phyloP scores from a whole-genome alignment of 2,888 invertebrate genomes.

The Campopleginae sp. region DNA sequence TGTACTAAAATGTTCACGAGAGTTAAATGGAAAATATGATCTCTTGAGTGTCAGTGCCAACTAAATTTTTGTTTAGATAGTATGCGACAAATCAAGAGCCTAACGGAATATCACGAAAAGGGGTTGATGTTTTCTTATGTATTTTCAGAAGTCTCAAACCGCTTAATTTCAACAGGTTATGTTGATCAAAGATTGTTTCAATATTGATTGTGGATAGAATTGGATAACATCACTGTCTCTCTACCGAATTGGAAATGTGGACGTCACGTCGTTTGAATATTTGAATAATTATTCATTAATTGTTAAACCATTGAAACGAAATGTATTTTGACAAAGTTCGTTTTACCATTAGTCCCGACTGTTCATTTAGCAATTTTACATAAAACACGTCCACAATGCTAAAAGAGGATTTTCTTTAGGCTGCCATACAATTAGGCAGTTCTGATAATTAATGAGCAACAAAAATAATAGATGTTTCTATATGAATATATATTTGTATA shows the following conservation, averaged over 20 bases:
- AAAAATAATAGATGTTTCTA: neutral
- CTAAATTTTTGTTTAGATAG: neutral
- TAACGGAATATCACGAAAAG: neutral
- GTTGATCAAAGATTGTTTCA: neutral
- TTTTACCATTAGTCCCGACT: neutral
- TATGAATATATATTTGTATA: neutral
- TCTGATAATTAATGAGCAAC: neutral
- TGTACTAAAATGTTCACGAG: neutral
- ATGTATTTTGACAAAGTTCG: neutral
- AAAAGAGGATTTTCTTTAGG: neutral
- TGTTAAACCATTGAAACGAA: neutral
- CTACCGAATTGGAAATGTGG: neutral
- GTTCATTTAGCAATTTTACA: neutral
- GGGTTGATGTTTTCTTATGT: no score
- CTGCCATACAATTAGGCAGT: neutral
- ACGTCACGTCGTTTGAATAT: neutral
- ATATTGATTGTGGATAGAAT: neutral
- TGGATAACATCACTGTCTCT: neutral
- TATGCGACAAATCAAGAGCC: neutral
- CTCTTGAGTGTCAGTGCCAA: neutral
- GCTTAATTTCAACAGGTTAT: neutral
- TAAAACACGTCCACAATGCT: neutral
- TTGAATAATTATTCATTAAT: neutral
- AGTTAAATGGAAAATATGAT: neutral
- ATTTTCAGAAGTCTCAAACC: no score